phyloP scores from a whole-genome alignment of 2,888 invertebrate genomes.

The Caenorhabditis imperialis region DNA sequence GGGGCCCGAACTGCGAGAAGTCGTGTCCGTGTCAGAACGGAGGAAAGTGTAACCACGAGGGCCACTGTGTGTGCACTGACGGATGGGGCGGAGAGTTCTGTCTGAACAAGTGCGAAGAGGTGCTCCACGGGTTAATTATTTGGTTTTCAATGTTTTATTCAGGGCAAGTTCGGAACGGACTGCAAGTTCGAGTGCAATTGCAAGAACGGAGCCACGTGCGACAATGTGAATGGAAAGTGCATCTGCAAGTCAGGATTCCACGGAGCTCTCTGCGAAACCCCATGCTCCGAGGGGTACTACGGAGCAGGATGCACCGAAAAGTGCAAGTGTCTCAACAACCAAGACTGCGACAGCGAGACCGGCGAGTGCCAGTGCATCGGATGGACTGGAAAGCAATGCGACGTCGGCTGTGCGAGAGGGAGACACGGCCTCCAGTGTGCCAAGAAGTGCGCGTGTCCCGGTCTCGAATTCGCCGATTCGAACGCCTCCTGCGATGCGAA shows the following conservation, averaged over 20 bases:
- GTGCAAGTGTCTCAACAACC: conserved; percentile 75
- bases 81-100: conserved; percentile 72
- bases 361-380: conserved; percentile 72
- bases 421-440: conserved; percentile 63
- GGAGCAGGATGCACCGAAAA: conserved; percentile 69
- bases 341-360: conserved; percentile 68
- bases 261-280: conserved; percentile 69
- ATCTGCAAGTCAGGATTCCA: conserved; percentile 79
- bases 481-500: conserved; percentile 73
- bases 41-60: conserved; percentile 69
- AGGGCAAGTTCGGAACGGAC: conserved; percentile 67
- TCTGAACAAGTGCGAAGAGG: conserved; percentile 69
- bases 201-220: conserved; percentile 80
- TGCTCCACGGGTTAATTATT: conserved; percentile 16
- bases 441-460: conserved; percentile 76
- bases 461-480: conserved; percentile 67
- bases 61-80: conserved; percentile 68
- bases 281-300: conserved; percentile 64
- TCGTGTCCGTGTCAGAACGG: conserved; percentile 75
- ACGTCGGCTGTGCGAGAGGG: conserved; percentile 68
- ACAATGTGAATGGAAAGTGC: conserved; percentile 80
- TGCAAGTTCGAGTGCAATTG: conserved; percentile 75
- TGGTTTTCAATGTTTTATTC: no score
- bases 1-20: conserved; percentile 62
- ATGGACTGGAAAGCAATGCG: conserved; percentile 76